Conservation (phyloP, 2,888 invertebrate genomes). For the Amblyteles armatorius region DNA sequence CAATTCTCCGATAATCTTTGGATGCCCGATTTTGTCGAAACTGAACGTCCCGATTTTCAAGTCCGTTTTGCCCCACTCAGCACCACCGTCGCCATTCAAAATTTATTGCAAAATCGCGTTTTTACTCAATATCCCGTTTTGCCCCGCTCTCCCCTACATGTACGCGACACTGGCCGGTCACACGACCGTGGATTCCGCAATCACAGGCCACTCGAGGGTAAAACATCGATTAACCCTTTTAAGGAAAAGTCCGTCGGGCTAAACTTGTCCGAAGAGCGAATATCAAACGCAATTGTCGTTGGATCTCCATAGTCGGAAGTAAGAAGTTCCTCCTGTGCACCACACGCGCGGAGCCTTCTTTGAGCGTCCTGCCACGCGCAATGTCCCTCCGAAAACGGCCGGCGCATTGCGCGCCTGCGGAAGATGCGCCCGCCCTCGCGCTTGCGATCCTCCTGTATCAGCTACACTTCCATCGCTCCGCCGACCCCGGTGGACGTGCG, state of each 20-base stretch:
- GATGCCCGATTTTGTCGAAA: too few relatives aligned
- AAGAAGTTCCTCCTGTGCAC: background rate
- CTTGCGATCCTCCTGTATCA: background rate
- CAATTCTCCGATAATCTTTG: too few relatives aligned
- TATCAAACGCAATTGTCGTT: background rate
- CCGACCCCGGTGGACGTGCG: background rate
- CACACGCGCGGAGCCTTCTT: background rate
- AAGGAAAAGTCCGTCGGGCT: background rate
- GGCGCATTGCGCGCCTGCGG: background rate
- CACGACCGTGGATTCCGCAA: background rate
- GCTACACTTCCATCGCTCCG: background rate
- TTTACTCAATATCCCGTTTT: too few relatives aligned
- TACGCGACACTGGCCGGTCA: background rate
- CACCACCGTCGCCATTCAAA: too few relatives aligned
- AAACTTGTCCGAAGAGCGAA: background rate
- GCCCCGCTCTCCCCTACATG: too few relatives aligned
- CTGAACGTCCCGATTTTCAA: too few relatives aligned
- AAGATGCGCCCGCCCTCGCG: background rate
- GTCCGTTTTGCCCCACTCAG: too few relatives aligned
- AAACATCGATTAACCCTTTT: slow-evolving; percentile 4
- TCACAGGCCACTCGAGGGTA: background rate
- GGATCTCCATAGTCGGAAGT: background rate
- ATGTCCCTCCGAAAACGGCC: background rate
- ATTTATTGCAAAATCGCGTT: too few relatives aligned
- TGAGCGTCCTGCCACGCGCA: background rate